These are phyloP conservation scores for Drosophila limbata DNA, from an alignment of 2,888 invertebrate genomes.

Conservation along the genomic window DNA sequence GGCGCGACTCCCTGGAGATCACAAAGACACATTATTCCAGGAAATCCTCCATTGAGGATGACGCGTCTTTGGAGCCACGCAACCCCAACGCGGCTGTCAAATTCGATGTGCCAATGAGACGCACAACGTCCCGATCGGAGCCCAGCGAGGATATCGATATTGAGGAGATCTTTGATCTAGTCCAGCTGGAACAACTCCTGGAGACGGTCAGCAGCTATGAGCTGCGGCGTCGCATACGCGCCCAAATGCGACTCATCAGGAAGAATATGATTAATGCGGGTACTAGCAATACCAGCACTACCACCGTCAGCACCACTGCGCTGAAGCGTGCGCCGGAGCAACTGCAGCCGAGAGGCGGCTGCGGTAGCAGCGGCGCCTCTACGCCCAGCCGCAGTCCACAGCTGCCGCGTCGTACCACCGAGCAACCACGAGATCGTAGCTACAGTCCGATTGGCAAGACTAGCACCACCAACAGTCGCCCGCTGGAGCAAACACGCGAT, in stretches of 20 bases:
- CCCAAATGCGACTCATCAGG: conserved; percentile 91
- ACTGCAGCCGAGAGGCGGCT: conserved; percentile 32
- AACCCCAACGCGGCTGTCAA: conserved; percentile 87
- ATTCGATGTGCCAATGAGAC: conserved; percentile 88
- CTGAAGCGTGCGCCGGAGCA: conserved; percentile 29
- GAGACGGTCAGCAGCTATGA: conserved; percentile 92
- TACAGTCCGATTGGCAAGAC: conserved; percentile 55
- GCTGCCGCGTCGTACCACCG: conserved; percentile 31
- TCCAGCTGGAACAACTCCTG: conserved; percentile 90
- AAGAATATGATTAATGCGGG: conserved; percentile 87
- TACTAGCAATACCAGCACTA: conserved; percentile 49
- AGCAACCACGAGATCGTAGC: conserved; percentile 44
- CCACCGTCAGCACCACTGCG: conserved; percentile 42
- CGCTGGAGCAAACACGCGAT: conserved; percentile 19
- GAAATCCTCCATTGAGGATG: conserved; percentile 82
- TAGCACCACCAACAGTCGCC: conserved; percentile 33
- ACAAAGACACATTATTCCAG: conserved; percentile 82
- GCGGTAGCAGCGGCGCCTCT: conserved; percentile 37
- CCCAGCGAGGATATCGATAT: conserved; percentile 85
- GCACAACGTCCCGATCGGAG: conserved; percentile 86
- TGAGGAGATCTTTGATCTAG: conserved; percentile 90
- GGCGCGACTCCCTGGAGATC: conserved; percentile 84
- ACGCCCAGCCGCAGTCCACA: conserved; percentile 49
- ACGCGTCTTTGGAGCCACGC: conserved; percentile 82
- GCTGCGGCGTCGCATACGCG: conserved; percentile 90